Percentiles rank a stretch among this genome's conserved stretches.
These are phyloP conservation scores for Chamaetylas fuelleborni DNA, from an alignment of 2,113 vertebrate species.

Conservation along the genomic window DNA sequence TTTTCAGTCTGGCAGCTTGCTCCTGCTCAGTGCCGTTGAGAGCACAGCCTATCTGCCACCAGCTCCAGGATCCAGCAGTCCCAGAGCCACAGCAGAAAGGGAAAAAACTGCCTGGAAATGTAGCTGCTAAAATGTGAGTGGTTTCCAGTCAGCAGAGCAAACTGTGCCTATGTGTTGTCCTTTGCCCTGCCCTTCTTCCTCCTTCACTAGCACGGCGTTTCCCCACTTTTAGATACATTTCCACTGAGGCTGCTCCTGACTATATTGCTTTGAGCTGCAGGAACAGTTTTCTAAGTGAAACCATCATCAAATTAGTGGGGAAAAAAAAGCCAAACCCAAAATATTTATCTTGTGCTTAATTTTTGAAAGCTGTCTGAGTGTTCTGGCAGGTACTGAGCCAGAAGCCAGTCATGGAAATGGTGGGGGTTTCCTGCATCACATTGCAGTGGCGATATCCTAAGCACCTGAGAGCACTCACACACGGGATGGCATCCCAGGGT, in stretches of 20 bases:
- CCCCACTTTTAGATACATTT: not conserved
- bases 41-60: not conserved
- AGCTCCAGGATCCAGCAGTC: not conserved
- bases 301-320: not conserved
- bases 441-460: not conserved
- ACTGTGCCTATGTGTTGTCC: not conserved
- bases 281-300: not conserved
- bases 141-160: not conserved
- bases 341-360: not conserved
- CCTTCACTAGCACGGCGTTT: not conserved
- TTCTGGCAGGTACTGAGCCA: not conserved
- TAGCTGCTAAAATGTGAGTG: not conserved
- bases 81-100: not conserved
- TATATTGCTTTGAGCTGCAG: not conserved
- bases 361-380: not conserved
- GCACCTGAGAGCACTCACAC: not conserved
- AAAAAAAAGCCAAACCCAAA: fast-evolving
- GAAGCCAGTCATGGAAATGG: not conserved
- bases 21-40: not conserved
- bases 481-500: not conserved
- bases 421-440: fast-evolving
- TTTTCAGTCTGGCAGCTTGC: constrained; percentile 18
- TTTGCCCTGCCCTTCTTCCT: not conserved
- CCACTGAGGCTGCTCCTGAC: not conserved
- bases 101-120: not conserved